Evolutionary conservation across 2,113 vertebrate genomes (phyloP).

Genomic region (Mugil cephalus): DNA sequence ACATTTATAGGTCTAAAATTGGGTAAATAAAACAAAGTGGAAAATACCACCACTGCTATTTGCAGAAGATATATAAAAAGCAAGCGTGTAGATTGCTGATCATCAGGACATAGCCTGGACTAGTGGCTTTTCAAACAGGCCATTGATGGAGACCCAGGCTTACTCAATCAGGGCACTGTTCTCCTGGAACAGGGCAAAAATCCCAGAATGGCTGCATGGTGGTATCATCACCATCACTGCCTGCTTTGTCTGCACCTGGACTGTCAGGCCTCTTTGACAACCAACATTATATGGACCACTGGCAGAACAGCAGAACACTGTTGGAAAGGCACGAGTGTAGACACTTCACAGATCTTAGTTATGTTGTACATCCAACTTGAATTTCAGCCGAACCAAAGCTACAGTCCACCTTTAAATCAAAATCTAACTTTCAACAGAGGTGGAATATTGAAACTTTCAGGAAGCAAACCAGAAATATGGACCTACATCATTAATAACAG

Average conservation of each 20-base stretch:
- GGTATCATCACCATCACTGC: constrained; percentile 54
- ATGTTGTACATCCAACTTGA: neutral
- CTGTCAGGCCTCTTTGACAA: constrained; percentile 18
- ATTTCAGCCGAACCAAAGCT: neutral
- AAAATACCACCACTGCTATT: neutral
- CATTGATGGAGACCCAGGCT: constrained; percentile 46
- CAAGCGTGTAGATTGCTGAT: neutral
- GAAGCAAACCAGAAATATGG: neutral
- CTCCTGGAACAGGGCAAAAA: constrained; percentile 52
- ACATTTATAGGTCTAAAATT: too few species aligned
- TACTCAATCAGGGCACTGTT: constrained; percentile 67
- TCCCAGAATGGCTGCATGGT: constrained; percentile 56
- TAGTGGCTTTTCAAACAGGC: constrained; percentile 59
- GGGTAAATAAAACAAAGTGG: neutral
- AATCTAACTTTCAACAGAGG: neutral
- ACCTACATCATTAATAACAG: too few species aligned
- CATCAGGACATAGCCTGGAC: neutral
- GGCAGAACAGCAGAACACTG: constrained; percentile 17
- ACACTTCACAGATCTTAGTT: neutral
- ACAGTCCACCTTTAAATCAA: neutral
- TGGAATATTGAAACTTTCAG: neutral
- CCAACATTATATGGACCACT: constrained; percentile 9
- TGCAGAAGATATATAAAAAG: too few species aligned
- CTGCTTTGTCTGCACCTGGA: constrained; percentile 72
- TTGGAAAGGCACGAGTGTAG: neutral